Conservation (phyloP, 2,113 vertebrate species). For the Propithecus coquereli region DNA sequence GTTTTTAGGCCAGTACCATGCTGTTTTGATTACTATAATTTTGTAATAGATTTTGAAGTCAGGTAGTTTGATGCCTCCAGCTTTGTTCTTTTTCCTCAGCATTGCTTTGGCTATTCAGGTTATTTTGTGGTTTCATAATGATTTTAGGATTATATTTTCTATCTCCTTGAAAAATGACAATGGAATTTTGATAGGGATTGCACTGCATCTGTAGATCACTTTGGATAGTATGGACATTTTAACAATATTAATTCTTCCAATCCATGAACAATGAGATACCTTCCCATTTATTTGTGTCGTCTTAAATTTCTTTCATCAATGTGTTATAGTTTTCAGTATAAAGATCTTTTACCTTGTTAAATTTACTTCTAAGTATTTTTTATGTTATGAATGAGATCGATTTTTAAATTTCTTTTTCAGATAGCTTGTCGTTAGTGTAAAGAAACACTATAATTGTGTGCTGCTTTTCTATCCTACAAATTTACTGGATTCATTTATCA, state of each 20-base stretch:
- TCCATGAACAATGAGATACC: background rate
- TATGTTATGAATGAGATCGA: background rate
- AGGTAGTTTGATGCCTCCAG: background rate
- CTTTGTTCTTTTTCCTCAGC: background rate
- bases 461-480: background rate
- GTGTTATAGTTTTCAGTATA: background rate
- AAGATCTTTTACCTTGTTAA: background rate
- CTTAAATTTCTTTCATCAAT: background rate
- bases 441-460: background rate
- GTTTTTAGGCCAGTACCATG: background rate
- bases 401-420: background rate
- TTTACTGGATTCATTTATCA: background rate
- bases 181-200: background rate
- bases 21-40: background rate
- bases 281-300: background rate
- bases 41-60: background rate
- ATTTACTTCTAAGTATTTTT: background rate
- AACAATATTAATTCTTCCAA: background rate
- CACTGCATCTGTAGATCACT: background rate
- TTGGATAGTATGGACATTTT: background rate
- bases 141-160: background rate
- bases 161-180: background rate
- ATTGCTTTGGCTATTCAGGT: background rate
- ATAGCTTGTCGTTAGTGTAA: background rate
- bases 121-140: background rate